Percentiles rank a stretch among this genome's conserved stretches.
These are phyloP conservation scores for Trematomus loennbergii DNA, from an alignment of 2,113 vertebrate genomes.

Conservation along the genomic window DNA sequence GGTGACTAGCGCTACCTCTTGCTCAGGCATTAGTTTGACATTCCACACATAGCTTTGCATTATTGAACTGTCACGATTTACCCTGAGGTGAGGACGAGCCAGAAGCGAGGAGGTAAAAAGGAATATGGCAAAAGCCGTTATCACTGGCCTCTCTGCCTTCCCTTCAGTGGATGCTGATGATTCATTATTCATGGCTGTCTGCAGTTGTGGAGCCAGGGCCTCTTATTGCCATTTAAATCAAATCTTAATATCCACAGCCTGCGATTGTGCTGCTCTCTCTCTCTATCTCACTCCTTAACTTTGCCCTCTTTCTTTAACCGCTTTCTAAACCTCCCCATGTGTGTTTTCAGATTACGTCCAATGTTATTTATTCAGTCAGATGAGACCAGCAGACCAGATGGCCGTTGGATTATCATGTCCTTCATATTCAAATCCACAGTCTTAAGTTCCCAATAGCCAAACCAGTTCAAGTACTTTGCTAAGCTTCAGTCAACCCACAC, in stretches of 20 bases:
- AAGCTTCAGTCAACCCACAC: conserved; percentile 55
- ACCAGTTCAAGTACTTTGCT: conserved; percentile 75
- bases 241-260: conserved; percentile 71
- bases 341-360: conserved; percentile 82
- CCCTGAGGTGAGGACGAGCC: conserved; percentile 78
- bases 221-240: conserved; percentile 86
- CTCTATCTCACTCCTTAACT: conserved; percentile 68
- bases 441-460: conserved; percentile 75
- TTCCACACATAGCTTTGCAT: conserved; percentile 85
- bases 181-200: conserved; percentile 81
- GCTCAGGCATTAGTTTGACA: conserved; percentile 80
- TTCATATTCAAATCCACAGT: conserved; percentile 84
- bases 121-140: conserved; percentile 69
- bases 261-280: conserved; percentile 57
- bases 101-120: conserved; percentile 66
- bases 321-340: conserved; percentile 74
- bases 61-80: conserved; percentile 86
- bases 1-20: conserved; percentile 57
- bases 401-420: conserved; percentile 84
- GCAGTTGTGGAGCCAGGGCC: conserved; percentile 66
- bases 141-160: conserved; percentile 58
- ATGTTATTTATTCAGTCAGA: conserved; percentile 83
- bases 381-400: conserved; percentile 84
- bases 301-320: conserved; percentile 68
- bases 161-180: conserved; percentile 59